A percentile compares a stretch with the other conserved stretches of the same genome.
Evolutionary conservation across 1,140 invertebrate species (phyloP).

Genomic region (Anthonomus grandis): DNA sequence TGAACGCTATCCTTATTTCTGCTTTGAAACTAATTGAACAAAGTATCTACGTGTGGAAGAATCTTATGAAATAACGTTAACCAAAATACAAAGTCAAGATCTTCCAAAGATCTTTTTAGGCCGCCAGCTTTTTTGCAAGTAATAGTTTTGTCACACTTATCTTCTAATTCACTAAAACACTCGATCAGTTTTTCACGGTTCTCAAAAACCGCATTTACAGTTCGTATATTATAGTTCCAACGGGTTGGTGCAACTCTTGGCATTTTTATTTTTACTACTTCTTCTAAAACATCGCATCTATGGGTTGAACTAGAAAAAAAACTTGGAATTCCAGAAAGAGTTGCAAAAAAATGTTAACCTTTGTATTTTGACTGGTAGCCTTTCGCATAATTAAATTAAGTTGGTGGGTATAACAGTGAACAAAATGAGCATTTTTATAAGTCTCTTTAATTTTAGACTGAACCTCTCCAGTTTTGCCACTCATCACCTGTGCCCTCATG

Average conservation of each 20-base stretch:
- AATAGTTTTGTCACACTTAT: too few relatives aligned
- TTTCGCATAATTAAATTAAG: too few relatives aligned
- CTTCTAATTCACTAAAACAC: conserved; percentile 3
- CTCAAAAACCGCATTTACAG: conserved; percentile 8
- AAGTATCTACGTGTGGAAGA: too few relatives aligned
- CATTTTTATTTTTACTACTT: conserved; percentile 6
- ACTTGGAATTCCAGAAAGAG: conserved; percentile 16
- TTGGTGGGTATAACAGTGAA: too few relatives aligned
- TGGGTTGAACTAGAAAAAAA: conserved; percentile 26
- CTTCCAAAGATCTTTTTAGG: background rate
- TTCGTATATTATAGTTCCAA: conserved; percentile 14
- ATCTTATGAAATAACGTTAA: too few relatives aligned
- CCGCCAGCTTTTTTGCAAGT: too few relatives aligned
- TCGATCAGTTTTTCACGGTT: conserved; percentile 4
- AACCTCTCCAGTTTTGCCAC: conserved; percentile 38
- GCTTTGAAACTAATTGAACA: too few relatives aligned
- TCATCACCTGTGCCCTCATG: conserved; percentile 33
- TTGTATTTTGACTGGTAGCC: conserved; percentile 23
- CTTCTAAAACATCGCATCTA: conserved; percentile 13
- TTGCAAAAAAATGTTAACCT: conserved; percentile 20
- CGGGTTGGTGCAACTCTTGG: conserved; percentile 9
- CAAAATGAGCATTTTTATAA: conserved; percentile 26
- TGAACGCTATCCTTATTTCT: too few relatives aligned
- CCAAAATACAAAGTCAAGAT: too few relatives aligned
- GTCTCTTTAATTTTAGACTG: too few relatives aligned